Percentiles rank a stretch among this genome's conserved stretches.
These are phyloP conservation scores for Pterostichus madidus DNA, from an alignment of 2,888 invertebrate species.

Conservation along the genomic window DNA sequence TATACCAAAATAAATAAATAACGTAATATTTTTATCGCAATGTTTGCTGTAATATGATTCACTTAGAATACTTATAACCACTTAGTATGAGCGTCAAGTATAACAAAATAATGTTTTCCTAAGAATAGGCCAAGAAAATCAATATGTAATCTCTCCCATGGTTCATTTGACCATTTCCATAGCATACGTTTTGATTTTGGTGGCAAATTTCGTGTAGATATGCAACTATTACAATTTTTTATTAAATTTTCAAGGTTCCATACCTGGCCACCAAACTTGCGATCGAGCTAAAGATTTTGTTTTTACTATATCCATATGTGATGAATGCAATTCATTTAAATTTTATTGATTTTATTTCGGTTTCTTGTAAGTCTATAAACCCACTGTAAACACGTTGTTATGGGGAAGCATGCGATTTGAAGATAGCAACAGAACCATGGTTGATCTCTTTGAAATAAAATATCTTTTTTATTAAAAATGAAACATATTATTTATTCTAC, in stretches of 20 bases:
- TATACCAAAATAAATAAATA: conserved; percentile 12
- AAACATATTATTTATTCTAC: too few relatives aligned
- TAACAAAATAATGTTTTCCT: neutral
- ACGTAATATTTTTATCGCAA: neutral
- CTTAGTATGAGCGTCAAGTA: neutral
- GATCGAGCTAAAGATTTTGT: neutral
- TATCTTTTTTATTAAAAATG: too few relatives aligned
- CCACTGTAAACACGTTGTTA: too few relatives aligned
- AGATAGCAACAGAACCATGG: too few relatives aligned
- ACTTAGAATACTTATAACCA: neutral
- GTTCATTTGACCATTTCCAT: conserved; percentile 4
- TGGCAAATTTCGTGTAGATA: too few relatives aligned
- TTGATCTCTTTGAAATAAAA: too few relatives aligned
- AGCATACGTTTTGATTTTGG: neutral
- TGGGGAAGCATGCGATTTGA: too few relatives aligned
- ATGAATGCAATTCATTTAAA: conserved; percentile 19
- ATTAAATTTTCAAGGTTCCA: conserved; percentile 7
- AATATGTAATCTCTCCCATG: conserved; percentile 11
- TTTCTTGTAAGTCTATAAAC: too few relatives aligned
- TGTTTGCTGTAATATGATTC: neutral
- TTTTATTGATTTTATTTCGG: too few relatives aligned
- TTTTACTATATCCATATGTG: neutral
- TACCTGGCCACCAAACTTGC: neutral
- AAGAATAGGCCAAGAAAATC: neutral
- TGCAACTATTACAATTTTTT: conserved; percentile 1